Conservation (phyloP, 2,113 vertebrate species). For the Heloderma charlesbogerti region DNA sequence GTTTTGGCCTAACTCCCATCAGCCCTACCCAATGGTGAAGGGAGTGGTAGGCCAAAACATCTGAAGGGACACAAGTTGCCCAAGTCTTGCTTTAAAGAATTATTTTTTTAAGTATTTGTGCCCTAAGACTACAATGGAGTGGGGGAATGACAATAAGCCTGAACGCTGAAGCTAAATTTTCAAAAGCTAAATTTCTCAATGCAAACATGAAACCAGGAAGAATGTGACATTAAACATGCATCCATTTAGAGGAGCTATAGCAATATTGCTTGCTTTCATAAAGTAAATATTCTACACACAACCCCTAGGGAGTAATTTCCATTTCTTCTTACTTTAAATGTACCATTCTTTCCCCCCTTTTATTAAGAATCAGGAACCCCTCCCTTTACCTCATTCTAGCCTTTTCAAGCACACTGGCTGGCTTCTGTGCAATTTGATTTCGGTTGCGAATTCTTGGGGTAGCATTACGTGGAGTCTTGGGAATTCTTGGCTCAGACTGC, state of each 20-base stretch:
- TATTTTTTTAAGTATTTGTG: neutral
- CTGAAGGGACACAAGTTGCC: too few species aligned
- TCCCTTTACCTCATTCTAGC: constrained; percentile 85
- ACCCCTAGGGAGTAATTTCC: neutral
- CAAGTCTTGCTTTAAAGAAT: neutral
- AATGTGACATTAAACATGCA: neutral
- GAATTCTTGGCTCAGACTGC: constrained; percentile 74
- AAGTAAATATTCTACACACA: fast-evolving
- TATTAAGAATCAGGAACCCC: fast-evolving
- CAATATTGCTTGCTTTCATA: neutral
- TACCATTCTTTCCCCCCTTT: neutral
- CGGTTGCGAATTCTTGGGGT: constrained; percentile 89
- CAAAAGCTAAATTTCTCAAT: neutral
- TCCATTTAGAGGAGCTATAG: neutral
- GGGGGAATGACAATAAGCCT: neutral
- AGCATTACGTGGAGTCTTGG: constrained; percentile 77
- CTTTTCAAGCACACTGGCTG: constrained; percentile 85
- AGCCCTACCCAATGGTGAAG: neutral
- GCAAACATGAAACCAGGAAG: neutral
- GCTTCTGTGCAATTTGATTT: constrained; percentile 77
- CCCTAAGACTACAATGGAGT: too few species aligned
- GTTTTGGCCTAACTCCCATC: neutral
- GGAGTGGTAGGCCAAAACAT: too few species aligned
- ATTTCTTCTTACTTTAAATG: neutral
- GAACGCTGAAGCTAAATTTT: neutral